Base-by-base conservation (phyloP, 2,888 invertebrate genomes). In the Prosapia bicincta region DNA sequence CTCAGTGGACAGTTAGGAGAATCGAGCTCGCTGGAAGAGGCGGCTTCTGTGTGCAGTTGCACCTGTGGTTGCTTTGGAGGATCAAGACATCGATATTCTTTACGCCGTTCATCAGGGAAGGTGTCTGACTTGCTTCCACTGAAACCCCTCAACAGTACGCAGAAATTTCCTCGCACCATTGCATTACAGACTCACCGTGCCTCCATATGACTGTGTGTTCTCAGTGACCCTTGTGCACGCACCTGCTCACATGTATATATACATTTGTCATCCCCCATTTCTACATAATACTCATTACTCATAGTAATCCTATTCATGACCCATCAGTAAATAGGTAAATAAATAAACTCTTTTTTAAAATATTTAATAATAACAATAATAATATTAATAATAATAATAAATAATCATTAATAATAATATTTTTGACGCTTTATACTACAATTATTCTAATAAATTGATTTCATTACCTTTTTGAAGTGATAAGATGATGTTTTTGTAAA, bases 1-100 rank as follows among this genome's bases (percentile, higher is more conserved):
- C 86, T 96, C 82, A 92, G 95, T 81, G 86, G 86, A 77, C 82
- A 85, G 72, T 84, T 86, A 69, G 85, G 83, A 80, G 85, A 85
- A 80, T 85, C 85, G 74, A 85, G 85, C 78, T 84, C 84, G 77
- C 81, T 85, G 76, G 85, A 85, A 79, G 81, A 80, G 66, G 84
- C 85, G 77, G 83, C 83, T 71, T 83, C 84, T 38, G 86, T 86
- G 23, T 86, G 86, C 81, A 86, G 86, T 80, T 86, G 86, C 81
- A 85, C 85, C 79, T 86, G 86, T 82, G 73, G 72, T 5, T 76
- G 76, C 70, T 73, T 66, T n/a, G 70, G 75, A 1, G 73, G 76
- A 9, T 30, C 70, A 65, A 65, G 72, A 66, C 76, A 70, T 25
- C 69, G 69, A 23, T 73, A 73, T 65, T 70, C 70, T 9, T 69